phyloP scores from a whole-genome alignment of 2,797 vertebrate genomes.

The Gadopsis marmoratus region DNA sequence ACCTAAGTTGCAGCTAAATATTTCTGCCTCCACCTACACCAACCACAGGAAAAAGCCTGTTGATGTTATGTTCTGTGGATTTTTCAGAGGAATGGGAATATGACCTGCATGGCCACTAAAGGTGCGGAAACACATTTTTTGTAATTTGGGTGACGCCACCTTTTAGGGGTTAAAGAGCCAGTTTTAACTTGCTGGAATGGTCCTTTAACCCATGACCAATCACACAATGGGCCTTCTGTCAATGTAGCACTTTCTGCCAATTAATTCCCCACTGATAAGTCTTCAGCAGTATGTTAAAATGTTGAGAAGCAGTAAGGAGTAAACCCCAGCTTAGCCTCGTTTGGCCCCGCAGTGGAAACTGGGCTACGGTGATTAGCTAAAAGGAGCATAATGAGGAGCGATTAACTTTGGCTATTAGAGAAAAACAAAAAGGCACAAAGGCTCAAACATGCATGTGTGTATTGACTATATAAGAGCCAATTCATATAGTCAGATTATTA shows the following conservation, averaged over 20 bases:
- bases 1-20: not conserved
- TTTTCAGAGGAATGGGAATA: not conserved
- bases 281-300: not conserved
- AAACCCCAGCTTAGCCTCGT: constrained; percentile 25
- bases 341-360: constrained; percentile 33
- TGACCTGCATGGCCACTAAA: not conserved
- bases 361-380: constrained; percentile 56
- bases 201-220: not conserved
- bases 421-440: constrained; percentile 31
- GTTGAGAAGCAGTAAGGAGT: constrained; percentile 6
- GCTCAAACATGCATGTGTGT: not conserved
- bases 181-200: not conserved
- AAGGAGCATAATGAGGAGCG: constrained; percentile 35
- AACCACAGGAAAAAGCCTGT: not conserved
- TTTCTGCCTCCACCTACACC: not conserved
- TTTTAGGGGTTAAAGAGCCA: not conserved
- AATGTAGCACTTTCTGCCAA: not conserved
- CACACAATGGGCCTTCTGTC: not conserved
- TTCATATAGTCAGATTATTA: not conserved
- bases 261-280: not conserved
- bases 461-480: not conserved
- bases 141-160: not conserved
- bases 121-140: not conserved
- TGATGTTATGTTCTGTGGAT: not conserved
- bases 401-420: constrained; percentile 32